These are phyloP conservation scores for Tubiluchus corallicola DNA, from an alignment of 2,888 invertebrate species.

Conservation along the genomic window DNA sequence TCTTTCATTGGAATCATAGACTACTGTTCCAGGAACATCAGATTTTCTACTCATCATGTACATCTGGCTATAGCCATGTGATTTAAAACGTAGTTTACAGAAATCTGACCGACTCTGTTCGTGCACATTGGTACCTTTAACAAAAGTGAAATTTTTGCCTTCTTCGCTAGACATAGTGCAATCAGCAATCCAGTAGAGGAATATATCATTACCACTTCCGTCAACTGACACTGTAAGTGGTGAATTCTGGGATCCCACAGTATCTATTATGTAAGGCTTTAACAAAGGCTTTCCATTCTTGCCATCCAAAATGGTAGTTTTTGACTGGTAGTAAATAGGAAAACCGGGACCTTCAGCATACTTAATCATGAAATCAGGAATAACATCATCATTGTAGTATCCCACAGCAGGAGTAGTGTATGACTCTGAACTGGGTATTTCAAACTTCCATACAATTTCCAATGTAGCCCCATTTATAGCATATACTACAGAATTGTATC, in stretches of 20 bases:
- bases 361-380: conserved; percentile 58
- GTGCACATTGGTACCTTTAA: conserved; percentile 33
- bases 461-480: conserved; percentile 51
- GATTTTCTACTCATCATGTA: conserved; percentile 45
- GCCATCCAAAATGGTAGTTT: conserved; percentile 42
- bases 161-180: conserved; percentile 35
- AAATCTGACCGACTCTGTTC: conserved; percentile 38
- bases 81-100: conserved; percentile 48
- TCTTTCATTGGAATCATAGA: conserved; percentile 43
- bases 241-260: conserved; percentile 38
- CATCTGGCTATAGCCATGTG: conserved; percentile 43
- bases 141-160: conserved; percentile 27
- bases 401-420: conserved; percentile 55
- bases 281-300: conserved; percentile 40
- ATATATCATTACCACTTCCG: conserved; percentile 48
- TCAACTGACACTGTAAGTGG: conserved; percentile 39
- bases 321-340: conserved; percentile 52
- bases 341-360: conserved; percentile 48
- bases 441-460: conserved; percentile 49
- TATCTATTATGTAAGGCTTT: conserved; percentile 38
- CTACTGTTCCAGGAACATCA: conserved; percentile 46
- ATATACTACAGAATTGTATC: conserved; percentile 48
- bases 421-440: conserved; percentile 43
- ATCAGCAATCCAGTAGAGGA: conserved; percentile 54
- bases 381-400: conserved; percentile 52